A percentile compares a stretch with the other conserved stretches of the same genome.
These are phyloP conservation scores for Chloropsis hardwickii DNA, from an alignment of 2,113 vertebrate species.

Conservation along the genomic window DNA sequence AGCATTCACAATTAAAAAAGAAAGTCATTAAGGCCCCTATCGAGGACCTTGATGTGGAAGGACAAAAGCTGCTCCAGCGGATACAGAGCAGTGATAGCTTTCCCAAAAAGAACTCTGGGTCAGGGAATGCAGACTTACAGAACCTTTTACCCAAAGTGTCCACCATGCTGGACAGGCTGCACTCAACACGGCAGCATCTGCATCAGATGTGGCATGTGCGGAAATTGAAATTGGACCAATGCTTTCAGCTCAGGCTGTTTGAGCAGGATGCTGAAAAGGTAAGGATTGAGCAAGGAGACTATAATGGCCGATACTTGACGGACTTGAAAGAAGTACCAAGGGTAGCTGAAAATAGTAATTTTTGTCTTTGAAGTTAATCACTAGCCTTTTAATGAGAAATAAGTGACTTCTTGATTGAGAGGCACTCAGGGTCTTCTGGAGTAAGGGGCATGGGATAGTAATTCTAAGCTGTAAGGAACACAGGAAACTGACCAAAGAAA, in stretches of 20 bases:
- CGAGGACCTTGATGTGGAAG: slow-evolving; percentile 92
- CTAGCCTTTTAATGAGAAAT: neutral
- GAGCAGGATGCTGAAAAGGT: slow-evolving; percentile 99
- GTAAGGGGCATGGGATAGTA: neutral
- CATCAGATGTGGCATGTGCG: slow-evolving; percentile 98
- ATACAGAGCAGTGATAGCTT: slow-evolving; percentile 95
- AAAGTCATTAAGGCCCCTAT: slow-evolving; percentile 93
- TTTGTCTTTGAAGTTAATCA: neutral
- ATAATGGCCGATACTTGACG: accelerated
- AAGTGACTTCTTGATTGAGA: neutral
- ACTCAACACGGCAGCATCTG: slow-evolving; percentile 92
- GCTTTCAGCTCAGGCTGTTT: slow-evolving; percentile 96
- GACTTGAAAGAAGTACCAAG: neutral
- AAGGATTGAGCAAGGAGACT: neutral
- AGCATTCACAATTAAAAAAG: slow-evolving; percentile 92
- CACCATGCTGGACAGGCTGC: slow-evolving; percentile 91
- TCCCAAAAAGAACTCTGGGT: slow-evolving; percentile 86
- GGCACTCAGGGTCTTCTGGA: neutral
- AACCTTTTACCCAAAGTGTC: slow-evolving; percentile 90
- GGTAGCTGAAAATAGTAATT: neutral
- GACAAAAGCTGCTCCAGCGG: slow-evolving; percentile 89
- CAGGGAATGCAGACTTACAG: slow-evolving; percentile 90
- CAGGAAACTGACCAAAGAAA: neutral
- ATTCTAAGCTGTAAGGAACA: neutral
- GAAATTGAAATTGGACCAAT: slow-evolving; percentile 97